A percentile compares a stretch with the other conserved stretches of the same genome.
phyloP scores from a whole-genome alignment of 2,113 vertebrate species.

The Hemiscyllium ocellatum region DNA sequence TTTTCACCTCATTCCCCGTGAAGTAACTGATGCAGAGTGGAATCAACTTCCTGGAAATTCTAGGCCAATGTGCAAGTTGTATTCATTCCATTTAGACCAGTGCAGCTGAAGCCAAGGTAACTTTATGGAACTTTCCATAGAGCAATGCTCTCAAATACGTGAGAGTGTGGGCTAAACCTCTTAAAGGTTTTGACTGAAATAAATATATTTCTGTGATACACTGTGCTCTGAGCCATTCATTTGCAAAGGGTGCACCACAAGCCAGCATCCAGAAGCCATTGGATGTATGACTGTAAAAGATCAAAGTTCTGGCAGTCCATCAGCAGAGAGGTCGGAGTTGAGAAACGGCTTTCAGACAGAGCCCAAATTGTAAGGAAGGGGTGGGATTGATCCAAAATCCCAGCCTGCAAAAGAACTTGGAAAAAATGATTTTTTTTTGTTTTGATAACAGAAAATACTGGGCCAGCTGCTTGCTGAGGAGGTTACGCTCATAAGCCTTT shows the following conservation, averaged over 20 bases:
- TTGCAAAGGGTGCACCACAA: not conserved
- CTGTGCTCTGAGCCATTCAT: not conserved
- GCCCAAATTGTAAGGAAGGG: not conserved
- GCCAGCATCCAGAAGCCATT: not conserved
- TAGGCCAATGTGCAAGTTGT: not conserved
- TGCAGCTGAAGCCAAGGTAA: conserved; percentile 7
- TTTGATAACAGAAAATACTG: not conserved
- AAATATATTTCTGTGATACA: not conserved
- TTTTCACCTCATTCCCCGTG: not conserved
- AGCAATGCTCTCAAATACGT: not conserved
- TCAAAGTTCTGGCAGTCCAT: not conserved
- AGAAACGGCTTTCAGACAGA: not conserved
- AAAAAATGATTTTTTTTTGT: not conserved
- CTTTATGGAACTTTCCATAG: not conserved
- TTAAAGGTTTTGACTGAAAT: not conserved
- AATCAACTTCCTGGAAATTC: not conserved
- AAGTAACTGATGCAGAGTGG: not conserved
- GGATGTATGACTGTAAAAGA: not conserved
- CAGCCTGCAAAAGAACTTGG: not conserved
- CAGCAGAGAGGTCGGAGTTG: not conserved
- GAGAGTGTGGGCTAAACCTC: not conserved
- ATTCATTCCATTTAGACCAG: not conserved
- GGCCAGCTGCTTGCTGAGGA: too few relatives aligned
- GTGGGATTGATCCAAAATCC: not conserved
- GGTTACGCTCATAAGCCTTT: too few relatives aligned